Evolutionary conservation across 2,113 vertebrate species (phyloP).

Genomic region (Pterophyllum scalare): DNA sequence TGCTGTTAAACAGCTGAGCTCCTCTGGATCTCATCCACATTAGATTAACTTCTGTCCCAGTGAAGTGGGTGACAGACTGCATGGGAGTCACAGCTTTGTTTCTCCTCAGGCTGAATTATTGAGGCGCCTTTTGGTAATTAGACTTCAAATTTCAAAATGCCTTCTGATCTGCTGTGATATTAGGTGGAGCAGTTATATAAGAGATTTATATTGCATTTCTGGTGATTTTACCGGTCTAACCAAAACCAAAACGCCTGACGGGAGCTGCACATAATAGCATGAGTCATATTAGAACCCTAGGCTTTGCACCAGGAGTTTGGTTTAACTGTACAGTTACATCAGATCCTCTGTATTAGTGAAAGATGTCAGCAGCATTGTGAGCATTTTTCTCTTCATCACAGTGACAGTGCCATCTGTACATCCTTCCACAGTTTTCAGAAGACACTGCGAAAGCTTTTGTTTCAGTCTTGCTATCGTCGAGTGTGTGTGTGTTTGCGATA

Average conservation of each 20-base stretch:
- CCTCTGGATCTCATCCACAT: not conserved
- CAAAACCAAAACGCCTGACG: slow-evolving; percentile 10
- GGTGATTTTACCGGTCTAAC: slow-evolving; percentile 9
- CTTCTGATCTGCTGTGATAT: slow-evolving; percentile 14
- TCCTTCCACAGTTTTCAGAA: slow-evolving; percentile 37
- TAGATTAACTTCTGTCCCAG: slow-evolving; percentile 10
- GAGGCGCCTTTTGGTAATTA: slow-evolving; percentile 37
- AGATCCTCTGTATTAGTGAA: slow-evolving; percentile 34
- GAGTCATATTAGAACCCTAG: not conserved
- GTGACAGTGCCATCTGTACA: slow-evolving; percentile 24
- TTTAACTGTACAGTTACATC: slow-evolving; percentile 42
- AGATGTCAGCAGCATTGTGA: slow-evolving; percentile 26
- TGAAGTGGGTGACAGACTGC: slow-evolving; percentile 16
- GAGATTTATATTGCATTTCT: not conserved
- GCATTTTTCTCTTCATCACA: slow-evolving; percentile 9
- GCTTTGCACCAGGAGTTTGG: slow-evolving; percentile 5
- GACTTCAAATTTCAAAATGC: not conserved
- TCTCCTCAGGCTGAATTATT: slow-evolving; percentile 36
- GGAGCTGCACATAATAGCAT: not conserved
- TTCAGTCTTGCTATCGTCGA: not conserved
- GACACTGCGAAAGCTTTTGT: not conserved
- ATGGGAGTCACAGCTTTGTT: slow-evolving; percentile 19
- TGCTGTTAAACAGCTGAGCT: slow-evolving; percentile 20
- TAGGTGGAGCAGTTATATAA: not conserved
- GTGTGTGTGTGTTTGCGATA: slow-evolving; percentile 10